Evolutionary conservation across 92 coral and sea anemone genomes (phyloP).

Genomic region (Epizoanthus fatuus): DNA sequence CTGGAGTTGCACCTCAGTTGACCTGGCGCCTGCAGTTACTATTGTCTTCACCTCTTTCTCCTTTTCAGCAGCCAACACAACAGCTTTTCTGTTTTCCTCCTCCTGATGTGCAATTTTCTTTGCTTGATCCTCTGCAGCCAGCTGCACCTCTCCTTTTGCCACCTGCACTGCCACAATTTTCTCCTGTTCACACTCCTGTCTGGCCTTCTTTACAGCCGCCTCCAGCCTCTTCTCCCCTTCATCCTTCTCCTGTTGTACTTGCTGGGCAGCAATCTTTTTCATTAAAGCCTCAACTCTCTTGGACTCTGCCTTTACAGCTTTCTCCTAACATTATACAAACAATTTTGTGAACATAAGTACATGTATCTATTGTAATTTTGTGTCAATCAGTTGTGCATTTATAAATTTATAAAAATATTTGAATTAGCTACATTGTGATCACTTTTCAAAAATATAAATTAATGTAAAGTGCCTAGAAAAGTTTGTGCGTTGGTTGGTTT

Average conservation of each 20-base stretch:
- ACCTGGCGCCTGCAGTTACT: no score
- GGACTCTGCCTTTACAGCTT: conserved; percentile 97
- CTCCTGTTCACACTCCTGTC: conserved; percentile 82
- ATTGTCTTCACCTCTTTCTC: conserved; percentile 85
- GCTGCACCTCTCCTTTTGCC: conserved; percentile 71
- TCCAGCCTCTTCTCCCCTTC: conserved; percentile 84
- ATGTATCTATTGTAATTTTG: background rate
- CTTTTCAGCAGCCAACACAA: conserved; percentile 89
- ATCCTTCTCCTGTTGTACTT: conserved; percentile 93
- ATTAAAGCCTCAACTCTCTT: conserved; percentile 95
- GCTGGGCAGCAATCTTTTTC: conserved; percentile 95
- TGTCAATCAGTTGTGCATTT: no score
- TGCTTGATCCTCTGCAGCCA: conserved; percentile 71
- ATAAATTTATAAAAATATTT: no score
- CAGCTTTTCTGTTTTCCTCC: conserved; percentile 83
- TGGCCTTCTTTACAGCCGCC: conserved; percentile 83
- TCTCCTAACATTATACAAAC: conserved; percentile 71
- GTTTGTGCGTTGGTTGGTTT: no score
- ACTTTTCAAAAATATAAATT: no score
- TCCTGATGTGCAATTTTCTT: conserved; percentile 76
- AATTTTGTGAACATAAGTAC: background rate
- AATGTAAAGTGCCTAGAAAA: no score
- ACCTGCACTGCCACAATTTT: conserved; percentile 69
- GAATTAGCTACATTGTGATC: no score
- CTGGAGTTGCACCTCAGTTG: no score